Evolutionary conservation across 2,888 invertebrate species (phyloP).

Genomic region (Mesoligia furuncula): DNA sequence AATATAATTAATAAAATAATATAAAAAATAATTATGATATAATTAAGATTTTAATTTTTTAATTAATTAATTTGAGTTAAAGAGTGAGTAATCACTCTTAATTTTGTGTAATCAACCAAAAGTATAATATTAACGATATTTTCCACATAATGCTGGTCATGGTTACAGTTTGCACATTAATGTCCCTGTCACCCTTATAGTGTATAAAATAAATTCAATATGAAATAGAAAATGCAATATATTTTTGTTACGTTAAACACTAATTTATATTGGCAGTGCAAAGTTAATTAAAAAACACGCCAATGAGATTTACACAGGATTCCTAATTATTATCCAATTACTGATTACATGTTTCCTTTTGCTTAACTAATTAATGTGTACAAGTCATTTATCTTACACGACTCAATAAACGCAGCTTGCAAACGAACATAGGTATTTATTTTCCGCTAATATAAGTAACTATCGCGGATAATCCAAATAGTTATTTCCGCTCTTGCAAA

Average conservation of each 20-base stretch:
- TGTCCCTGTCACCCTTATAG: no score
- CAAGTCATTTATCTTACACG: constrained; percentile 1
- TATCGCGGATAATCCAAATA: background rate
- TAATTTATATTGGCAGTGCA: background rate
- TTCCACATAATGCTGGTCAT: background rate
- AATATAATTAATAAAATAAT: no score
- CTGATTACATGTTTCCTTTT: constrained; percentile 10
- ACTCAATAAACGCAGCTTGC: background rate
- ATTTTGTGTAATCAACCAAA: background rate
- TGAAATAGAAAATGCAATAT: background rate
- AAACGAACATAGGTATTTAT: background rate
- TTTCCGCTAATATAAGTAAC: background rate
- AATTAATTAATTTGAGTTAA: no score
- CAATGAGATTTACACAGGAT: background rate
- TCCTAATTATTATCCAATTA: background rate
- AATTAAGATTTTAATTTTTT: no score
- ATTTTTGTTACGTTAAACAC: background rate
- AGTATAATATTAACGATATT: background rate
- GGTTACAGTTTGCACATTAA: no score
- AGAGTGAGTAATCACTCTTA: no score
- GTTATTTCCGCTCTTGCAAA: background rate
- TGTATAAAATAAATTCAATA: background rate
- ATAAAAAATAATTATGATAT: no score
- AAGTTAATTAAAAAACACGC: background rate
- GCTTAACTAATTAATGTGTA: background rate